phyloP scores from a whole-genome alignment of 2,797 vertebrate genomes.

The Spheniscus humboldti region DNA sequence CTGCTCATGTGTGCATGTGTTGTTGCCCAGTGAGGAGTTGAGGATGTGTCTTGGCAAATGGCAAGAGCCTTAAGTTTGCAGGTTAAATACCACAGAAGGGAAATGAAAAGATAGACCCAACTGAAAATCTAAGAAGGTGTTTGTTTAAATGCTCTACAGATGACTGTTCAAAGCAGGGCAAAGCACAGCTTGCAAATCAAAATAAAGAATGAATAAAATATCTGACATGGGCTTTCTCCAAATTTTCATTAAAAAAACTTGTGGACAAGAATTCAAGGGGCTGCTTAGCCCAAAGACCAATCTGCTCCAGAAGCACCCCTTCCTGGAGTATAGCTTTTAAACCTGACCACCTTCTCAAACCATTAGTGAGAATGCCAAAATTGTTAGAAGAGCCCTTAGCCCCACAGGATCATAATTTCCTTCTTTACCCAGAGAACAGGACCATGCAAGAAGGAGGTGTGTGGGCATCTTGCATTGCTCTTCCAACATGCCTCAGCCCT shows the following conservation, averaged over 20 bases:
- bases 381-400: not conserved
- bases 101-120: not conserved
- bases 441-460: not conserved
- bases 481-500: not conserved
- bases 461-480: not conserved
- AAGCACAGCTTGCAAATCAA: not conserved
- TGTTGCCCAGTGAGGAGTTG: conserved; percentile 28
- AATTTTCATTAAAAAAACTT: not conserved
- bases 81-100: not conserved
- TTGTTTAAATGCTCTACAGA: not conserved
- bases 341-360: not conserved
- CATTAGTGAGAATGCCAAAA: not conserved
- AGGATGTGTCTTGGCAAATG: conserved; percentile 36
- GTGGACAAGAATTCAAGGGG: not conserved
- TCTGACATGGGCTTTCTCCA: not conserved
- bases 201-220: not conserved
- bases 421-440: not conserved
- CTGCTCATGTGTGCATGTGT: not conserved
- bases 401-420: not conserved
- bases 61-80: conserved; percentile 32
- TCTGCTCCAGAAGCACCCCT: not conserved
- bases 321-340: not conserved
- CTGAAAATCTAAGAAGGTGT: not conserved
- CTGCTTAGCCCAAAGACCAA: not conserved
- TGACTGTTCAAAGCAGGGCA: not conserved